Base-by-base conservation (phyloP, 2,888 invertebrate species). In the Fragum fragum region DNA sequence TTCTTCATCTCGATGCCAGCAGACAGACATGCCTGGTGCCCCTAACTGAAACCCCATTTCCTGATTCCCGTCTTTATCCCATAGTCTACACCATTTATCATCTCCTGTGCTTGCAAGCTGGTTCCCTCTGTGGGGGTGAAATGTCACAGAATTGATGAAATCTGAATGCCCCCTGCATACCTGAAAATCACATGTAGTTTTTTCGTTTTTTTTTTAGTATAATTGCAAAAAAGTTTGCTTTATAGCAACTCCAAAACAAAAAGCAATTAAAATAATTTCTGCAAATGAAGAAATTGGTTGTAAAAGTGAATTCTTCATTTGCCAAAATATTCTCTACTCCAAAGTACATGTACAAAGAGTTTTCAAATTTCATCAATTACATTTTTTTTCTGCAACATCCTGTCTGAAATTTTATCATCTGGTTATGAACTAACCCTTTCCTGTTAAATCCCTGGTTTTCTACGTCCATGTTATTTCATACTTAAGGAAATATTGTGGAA, bases 61-160 rank as follows among this genome's bases (percentile, higher is more conserved):
- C 88, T 95, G 95, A 86, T 95, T 95, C 52, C 95, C 94, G 39
- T 95, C 95, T 59, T 79, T 71, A 53, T 89, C 88, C 97, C 97
- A 97, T 36, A 97, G 94, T 90, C 96, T 96, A 90, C 97, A 97
- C 0, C 96, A 96, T 86, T 96, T 96, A 93, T 97, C 97, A 94
- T 97, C 97, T 87, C 97, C 96, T 1, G 96, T 96, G n/a, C 97
- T 97, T 21, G 96, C 97, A 72, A 97, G 93, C 87, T 96, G 95
- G 76, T 96, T 96, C 32, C 97, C 97, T 71, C 89, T 89, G 76
- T 96, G 96, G 18, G 96, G 96, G 90, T 97, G 97, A 95, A 96
- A 97, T 14, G 96, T 95, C 26, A 97, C 93, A 83, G 96, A 96
- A 93, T 97, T 97, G 18, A 97, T 95, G 91, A 96, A 97, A 92